Conservation (phyloP, 2,888 invertebrate species). For the Rhingia rostrata region DNA sequence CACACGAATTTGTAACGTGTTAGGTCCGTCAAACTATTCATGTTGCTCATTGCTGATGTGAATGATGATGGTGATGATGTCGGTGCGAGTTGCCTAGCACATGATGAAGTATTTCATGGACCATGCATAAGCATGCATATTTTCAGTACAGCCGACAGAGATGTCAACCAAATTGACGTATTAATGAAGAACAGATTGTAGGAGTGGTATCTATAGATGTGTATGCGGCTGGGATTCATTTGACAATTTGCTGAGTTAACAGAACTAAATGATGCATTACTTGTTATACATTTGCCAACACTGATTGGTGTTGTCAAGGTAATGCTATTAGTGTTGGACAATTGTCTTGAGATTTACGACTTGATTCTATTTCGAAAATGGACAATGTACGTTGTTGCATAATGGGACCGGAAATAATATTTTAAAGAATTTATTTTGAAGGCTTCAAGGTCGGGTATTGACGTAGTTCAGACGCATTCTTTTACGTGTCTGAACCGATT, state of each 20-base stretch:
- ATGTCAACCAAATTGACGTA: conserved; percentile 52
- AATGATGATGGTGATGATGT: conserved; percentile 33
- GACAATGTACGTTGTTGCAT: too few relatives aligned
- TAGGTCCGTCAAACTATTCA: conserved; percentile 41
- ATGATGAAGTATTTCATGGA: too few relatives aligned
- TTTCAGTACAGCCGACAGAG: conserved; percentile 45
- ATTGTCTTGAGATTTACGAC: too few relatives aligned
- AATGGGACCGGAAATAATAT: too few relatives aligned
- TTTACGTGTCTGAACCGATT: too few relatives aligned
- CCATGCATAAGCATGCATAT: conserved; percentile 6
- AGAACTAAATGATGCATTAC: conserved; percentile 48
- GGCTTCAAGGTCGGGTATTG: too few relatives aligned
- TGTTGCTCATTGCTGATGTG: not conserved
- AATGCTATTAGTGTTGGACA: too few relatives aligned
- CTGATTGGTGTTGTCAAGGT: too few relatives aligned
- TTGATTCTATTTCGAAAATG: too few relatives aligned
- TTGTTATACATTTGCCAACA: conserved; percentile 5
- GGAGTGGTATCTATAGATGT: conserved; percentile 8
- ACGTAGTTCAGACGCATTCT: too few relatives aligned
- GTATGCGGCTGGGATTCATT: conserved; percentile 19
- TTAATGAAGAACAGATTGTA: conserved; percentile 27
- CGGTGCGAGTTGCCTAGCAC: not conserved
- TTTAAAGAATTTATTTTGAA: too few relatives aligned
- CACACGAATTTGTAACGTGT: conserved; percentile 55
- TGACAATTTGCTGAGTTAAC: conserved; percentile 22